Base-by-base conservation (phyloP, 2,888 invertebrate genomes). In the Branchellion lobata region DNA sequence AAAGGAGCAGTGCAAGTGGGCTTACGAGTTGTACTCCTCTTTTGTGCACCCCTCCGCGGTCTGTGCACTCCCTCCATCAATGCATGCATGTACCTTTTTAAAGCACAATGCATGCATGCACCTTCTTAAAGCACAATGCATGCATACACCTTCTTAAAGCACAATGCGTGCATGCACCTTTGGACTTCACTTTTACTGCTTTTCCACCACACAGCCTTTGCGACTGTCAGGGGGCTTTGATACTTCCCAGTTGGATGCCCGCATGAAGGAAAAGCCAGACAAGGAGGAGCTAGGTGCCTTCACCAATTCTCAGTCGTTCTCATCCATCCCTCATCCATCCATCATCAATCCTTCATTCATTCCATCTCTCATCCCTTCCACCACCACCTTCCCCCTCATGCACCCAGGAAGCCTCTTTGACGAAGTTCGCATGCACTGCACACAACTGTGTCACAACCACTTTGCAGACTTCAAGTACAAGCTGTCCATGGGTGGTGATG, bases 21-120 rank as follows among this genome's bases (percentile, higher is more conserved):
- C 61, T 5, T 57, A 57, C 61, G 61, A 57, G 61, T n/a, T 57
- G 14, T 57, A 57, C 24, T 57, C 61, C n/a, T 57, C 61, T n/a
- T 57, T 57, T n/a, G n/a, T 57, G 11, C 61, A 57, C 21, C 61
- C 61, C 3, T 57, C 61, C 21, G 61, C 61, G 5, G 61, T 57
- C 5, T n/a, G 61, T 57, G 3, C 40, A 8, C 14, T 40, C 40
- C 40, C 5, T 40, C 40, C 40, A 40, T 40, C 40, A 5, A 40
- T 40, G 8, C 40, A 40, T 40, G 8, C 40, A 40, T 40, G 8
- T 14, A 40, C 14, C 40, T n/a, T n/a, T n/a, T n/a, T n/a, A n/a
- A n/a, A n/a, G n/a, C n/a, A n/a, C n/a, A n/a, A n/a, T n/a, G n/a
- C n/a, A n/a, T n/a, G n/a, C n/a, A n/a, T n/a, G n/a, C n/a, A n/a